These are phyloP conservation scores for Enteromius fasciolatus DNA, from an alignment of 2,797 vertebrate genomes.

Conservation along the genomic window DNA sequence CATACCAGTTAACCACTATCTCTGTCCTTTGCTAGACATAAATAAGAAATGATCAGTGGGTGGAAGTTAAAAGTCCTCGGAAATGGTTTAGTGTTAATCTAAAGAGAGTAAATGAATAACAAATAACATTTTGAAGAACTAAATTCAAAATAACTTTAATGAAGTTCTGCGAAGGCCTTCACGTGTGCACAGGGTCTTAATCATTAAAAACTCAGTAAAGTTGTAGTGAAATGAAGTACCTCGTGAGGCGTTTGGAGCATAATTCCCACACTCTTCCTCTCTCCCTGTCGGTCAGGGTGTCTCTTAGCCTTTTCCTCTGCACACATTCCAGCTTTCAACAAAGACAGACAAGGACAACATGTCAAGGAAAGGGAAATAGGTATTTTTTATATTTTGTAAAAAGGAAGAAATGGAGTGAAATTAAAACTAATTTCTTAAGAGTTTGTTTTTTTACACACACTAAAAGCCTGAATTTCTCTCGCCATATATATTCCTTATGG, in stretches of 20 bases:
- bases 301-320: constrained; percentile 63
- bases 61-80: not conserved
- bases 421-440: not conserved
- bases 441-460: not conserved
- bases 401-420: not conserved
- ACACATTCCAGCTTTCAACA: constrained; percentile 82
- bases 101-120: not conserved
- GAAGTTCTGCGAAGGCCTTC: constrained; percentile 4
- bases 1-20: not conserved
- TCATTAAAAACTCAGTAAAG: not conserved
- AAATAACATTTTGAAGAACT: not conserved
- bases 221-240: constrained; percentile 69
- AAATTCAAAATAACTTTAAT: not conserved
- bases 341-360: not conserved
- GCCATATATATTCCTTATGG: not conserved
- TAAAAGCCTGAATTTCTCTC: not conserved
- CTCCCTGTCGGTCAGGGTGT: constrained; percentile 74
- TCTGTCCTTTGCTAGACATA: not conserved
- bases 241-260: constrained; percentile 80
- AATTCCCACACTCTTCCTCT: constrained; percentile 81
- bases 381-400: not conserved
- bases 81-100: constrained; percentile 9
- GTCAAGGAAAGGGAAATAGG: constrained; percentile 50
- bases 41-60: not conserved
- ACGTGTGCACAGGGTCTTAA: not conserved